Conservation (phyloP, 1,140 invertebrate species). For the Laupala kohalensis region DNA sequence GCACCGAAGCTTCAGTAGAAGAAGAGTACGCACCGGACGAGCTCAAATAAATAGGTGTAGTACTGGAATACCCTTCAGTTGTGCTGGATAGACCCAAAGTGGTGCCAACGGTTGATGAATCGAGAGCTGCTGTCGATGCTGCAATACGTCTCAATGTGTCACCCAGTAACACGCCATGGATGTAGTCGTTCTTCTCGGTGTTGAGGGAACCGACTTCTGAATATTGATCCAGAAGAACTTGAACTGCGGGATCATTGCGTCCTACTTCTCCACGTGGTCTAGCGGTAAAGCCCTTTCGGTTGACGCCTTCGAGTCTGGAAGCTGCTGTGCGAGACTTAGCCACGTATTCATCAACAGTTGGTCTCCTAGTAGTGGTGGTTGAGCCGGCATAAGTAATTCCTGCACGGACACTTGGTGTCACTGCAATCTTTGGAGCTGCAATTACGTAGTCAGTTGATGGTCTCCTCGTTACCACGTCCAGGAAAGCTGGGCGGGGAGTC, state of each 20-base stretch:
- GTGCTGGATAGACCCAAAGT: too few species aligned
- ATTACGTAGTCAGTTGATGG: conserved; percentile 6
- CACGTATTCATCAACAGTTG: neutral
- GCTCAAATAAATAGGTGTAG: neutral
- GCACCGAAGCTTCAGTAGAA: neutral
- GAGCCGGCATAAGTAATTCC: neutral
- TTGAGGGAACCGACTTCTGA: neutral
- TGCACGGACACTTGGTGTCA: neutral
- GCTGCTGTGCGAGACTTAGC: neutral
- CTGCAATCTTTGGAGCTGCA: neutral
- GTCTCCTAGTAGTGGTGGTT: neutral
- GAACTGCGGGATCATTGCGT: neutral
- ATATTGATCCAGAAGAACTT: neutral
- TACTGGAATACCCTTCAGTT: neutral
- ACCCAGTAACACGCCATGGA: neutral
- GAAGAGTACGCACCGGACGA: neutral
- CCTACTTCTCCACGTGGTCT: neutral
- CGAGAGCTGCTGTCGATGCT: neutral
- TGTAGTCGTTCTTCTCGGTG: neutral
- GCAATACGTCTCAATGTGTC: neutral
- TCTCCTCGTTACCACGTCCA: neutral
- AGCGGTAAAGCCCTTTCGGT: neutral
- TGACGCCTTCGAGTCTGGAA: neutral
- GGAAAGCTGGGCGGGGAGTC: neutral
- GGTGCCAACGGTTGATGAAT: neutral